Conservation (phyloP, 2,113 vertebrate genomes). For the Rattus rattus region DNA sequence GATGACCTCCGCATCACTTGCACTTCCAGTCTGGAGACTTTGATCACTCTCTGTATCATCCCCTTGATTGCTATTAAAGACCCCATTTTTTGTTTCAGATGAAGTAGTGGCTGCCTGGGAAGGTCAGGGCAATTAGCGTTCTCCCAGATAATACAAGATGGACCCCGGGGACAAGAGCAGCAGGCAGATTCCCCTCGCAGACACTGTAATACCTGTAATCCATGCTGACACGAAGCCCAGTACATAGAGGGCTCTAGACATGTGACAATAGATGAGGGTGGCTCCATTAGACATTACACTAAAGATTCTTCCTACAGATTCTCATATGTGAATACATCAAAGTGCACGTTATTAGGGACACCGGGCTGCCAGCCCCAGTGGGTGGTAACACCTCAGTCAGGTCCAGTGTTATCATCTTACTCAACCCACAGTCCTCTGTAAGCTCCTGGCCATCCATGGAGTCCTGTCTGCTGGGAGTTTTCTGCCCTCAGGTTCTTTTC, state of each 20-base stretch:
- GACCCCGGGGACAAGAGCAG: not conserved
- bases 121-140: not conserved
- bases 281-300: not conserved
- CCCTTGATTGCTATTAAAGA: not conserved
- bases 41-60: not conserved
- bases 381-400: rapidly evolving
- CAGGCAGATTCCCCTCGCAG: not conserved
- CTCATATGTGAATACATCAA: rapidly evolving
- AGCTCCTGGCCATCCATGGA: not conserved
- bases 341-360: rapidly evolving
- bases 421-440: not conserved
- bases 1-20: not conserved
- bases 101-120: not conserved
- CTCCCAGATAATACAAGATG: not conserved
- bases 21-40: not conserved
- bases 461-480: conserved; percentile 62
- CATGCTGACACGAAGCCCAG: not conserved
- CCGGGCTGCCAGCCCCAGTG: not conserved
- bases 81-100: not conserved
- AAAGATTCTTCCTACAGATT: not conserved
- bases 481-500: conserved; percentile 76
- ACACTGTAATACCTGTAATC: not conserved
- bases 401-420: not conserved
- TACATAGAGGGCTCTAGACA: not conserved
- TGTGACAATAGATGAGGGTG: not conserved